A percentile compares a stretch with the other conserved stretches of the same genome.
phyloP scores from a whole-genome alignment of 1,140 invertebrate genomes.

The Apolygus lucorum region DNA sequence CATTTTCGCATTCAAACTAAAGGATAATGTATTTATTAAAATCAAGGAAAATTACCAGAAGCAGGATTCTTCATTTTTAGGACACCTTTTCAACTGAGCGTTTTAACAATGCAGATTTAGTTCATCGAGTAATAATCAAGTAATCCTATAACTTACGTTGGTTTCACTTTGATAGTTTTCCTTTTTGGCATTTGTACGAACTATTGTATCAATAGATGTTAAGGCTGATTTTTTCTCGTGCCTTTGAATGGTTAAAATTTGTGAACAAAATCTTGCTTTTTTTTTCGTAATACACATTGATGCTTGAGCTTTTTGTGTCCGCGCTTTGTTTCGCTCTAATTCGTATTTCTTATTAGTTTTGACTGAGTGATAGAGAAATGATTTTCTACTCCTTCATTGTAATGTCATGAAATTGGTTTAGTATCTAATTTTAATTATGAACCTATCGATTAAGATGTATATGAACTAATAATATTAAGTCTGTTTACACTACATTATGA shows the following conservation, averaged over 20 bases:
- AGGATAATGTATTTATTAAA: too few species aligned
- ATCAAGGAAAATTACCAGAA: too few species aligned
- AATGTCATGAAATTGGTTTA: not conserved
- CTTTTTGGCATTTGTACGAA: too few species aligned
- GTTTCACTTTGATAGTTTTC: too few species aligned
- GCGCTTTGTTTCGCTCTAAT: not conserved
- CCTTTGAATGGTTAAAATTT: conserved; percentile 2
- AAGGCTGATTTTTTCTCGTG: conserved; percentile 15
- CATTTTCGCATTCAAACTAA: too few species aligned
- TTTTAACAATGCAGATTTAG: too few species aligned
- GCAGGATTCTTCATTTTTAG: too few species aligned
- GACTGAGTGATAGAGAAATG: not conserved
- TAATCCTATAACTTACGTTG: too few species aligned
- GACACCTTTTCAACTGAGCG: too few species aligned
- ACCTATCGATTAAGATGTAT: conserved; percentile 7
- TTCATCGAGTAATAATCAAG: too few species aligned
- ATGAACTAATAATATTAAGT: conserved; percentile 6
- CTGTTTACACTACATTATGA: conserved; percentile 1
- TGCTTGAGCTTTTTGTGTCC: not conserved
- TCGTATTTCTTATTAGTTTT: conserved; percentile 4
- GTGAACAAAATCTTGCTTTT: too few species aligned
- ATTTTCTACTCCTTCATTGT: not conserved
- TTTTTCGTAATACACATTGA: not conserved
- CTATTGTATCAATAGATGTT: not conserved
- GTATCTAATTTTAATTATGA: conserved; percentile 2